Evolutionary conservation across 2,888 invertebrate genomes (phyloP).

Genomic region (Zeuzera pyrina): DNA sequence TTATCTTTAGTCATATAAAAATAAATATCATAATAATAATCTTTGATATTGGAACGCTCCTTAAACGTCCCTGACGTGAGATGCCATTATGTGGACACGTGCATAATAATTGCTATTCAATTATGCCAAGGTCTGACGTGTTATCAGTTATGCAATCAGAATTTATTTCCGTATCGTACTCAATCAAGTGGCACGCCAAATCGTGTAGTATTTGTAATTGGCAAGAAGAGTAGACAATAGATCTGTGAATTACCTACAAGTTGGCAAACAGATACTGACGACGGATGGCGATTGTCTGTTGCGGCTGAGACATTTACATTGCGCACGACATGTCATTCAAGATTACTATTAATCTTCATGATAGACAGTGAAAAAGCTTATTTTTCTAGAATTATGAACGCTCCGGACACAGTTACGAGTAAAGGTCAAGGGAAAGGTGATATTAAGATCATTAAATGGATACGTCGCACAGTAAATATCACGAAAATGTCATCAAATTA

Average conservation of each 20-base stretch:
- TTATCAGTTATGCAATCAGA: too few species aligned
- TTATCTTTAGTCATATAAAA: too few species aligned
- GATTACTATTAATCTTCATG: slow-evolving; percentile 51
- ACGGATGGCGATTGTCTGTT: slow-evolving; percentile 26
- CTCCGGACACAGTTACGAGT: neutral
- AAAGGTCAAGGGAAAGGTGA: neutral
- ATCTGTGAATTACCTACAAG: slow-evolving; percentile 35
- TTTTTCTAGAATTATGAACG: neutral
- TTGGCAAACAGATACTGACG: slow-evolving; percentile 27
- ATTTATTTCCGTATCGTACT: neutral
- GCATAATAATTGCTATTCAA: too few species aligned
- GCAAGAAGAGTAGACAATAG: slow-evolving; percentile 35
- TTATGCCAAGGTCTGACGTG: too few species aligned
- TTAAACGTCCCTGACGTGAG: too few species aligned
- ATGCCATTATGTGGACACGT: too few species aligned
- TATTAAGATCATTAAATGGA: neutral
- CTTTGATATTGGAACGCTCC: too few species aligned
- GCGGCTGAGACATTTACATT: slow-evolving; percentile 32
- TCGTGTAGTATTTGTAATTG: slow-evolving; percentile 24
- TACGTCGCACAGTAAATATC: too few species aligned
- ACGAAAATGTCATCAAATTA: too few species aligned
- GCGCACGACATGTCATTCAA: slow-evolving; percentile 48
- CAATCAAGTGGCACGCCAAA: slow-evolving; percentile 1
- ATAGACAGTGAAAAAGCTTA: neutral
- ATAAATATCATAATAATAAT: too few species aligned